Evolutionary conservation across 2,113 vertebrate species (phyloP).

Genomic region (Zosterops lateralis): DNA sequence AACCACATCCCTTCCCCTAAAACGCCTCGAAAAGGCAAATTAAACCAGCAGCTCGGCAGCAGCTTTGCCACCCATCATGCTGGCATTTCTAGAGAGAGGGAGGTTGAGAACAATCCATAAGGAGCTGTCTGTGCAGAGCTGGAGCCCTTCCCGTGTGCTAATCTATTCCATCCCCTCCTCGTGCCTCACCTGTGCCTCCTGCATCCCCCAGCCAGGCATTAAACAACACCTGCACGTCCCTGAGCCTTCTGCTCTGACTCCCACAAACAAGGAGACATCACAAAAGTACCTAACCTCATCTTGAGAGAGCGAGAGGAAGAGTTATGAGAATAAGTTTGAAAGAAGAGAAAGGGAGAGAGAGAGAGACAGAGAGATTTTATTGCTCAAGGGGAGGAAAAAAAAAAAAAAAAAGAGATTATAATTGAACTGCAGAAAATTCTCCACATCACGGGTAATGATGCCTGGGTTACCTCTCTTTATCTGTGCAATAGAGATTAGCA

Average conservation of each 20-base stretch:
- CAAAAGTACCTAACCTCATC: constrained; percentile 9
- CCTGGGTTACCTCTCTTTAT: constrained; percentile 66
- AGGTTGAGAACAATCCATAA: neutral
- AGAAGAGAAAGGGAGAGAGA: neutral
- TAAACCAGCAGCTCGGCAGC: neutral
- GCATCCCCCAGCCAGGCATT: neutral
- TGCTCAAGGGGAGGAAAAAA: neutral
- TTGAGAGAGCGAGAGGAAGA: neutral
- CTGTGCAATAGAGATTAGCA: constrained; percentile 62
- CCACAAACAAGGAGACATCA: neutral
- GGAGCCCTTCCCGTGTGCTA: neutral
- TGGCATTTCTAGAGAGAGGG: constrained; percentile 1
- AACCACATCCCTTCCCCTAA: neutral
- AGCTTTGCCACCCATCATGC: neutral
- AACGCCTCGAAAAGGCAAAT: neutral
- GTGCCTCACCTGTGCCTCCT: neutral
- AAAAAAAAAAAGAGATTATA: constrained; percentile 38
- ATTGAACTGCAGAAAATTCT: constrained; percentile 64
- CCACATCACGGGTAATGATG: constrained; percentile 39
- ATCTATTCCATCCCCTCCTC: neutral
- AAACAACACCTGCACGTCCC: neutral
- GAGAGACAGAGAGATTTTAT: constrained; percentile 29
- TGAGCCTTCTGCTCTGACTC: neutral
- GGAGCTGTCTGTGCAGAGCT: neutral
- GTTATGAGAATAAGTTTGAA: constrained; percentile 24